A percentile compares a stretch with the other conserved stretches of the same genome.
Conservation (phyloP, 2,797 vertebrate genomes). For the Pangasius krempfi region DNA sequence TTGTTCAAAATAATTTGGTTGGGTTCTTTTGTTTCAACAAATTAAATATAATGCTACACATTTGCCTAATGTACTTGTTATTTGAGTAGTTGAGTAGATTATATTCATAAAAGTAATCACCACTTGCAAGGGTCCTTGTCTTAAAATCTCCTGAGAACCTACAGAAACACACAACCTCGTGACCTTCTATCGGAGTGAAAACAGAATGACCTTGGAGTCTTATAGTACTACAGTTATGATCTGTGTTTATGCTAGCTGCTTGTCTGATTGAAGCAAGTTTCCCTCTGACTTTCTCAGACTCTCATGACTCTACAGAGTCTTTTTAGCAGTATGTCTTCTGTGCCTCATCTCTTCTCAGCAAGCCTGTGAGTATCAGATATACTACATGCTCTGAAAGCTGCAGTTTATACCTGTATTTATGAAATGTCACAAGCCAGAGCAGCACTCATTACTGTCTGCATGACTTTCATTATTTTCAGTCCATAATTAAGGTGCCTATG, state of each 20-base stretch:
- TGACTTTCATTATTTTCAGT: conserved; percentile 62
- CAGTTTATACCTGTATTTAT: conserved; percentile 35
- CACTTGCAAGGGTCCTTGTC: background rate
- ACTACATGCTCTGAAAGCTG: background rate
- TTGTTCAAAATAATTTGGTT: background rate
- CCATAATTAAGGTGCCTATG: conserved; percentile 69
- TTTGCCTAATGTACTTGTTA: background rate
- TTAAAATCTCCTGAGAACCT: background rate
- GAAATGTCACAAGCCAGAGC: conserved; percentile 33
- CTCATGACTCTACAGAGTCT: background rate
- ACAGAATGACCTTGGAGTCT: background rate
- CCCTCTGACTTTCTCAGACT: background rate
- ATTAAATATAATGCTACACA: background rate
- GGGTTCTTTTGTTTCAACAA: background rate
- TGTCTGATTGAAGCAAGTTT: background rate
- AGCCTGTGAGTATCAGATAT: background rate
- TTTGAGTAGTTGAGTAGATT: background rate
- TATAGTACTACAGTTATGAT: background rate
- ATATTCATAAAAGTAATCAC: background rate
- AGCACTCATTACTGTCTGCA: conserved; percentile 40
- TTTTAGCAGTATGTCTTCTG: background rate
- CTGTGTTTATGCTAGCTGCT: background rate
- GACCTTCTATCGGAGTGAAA: background rate
- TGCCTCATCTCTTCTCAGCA: background rate
- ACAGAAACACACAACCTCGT: background rate